A percentile compares a stretch with the other conserved stretches of the same genome.
Conservation (phyloP, 2,888 invertebrate species). For the Catonia carolina region DNA sequence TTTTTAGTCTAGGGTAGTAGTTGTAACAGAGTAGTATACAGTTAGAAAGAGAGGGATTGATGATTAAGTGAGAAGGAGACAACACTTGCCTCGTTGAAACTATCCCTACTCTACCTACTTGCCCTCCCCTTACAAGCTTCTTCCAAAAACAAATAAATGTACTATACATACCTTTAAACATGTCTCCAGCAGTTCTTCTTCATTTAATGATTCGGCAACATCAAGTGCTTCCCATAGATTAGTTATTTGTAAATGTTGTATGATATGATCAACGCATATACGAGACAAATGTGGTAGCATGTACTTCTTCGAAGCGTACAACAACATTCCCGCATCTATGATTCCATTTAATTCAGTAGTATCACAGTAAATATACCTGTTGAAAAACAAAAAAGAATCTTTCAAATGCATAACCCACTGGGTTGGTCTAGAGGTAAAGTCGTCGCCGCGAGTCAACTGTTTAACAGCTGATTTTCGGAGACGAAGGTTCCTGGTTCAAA, state of each 20-base stretch:
- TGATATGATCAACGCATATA: slow-evolving; percentile 49
- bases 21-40: no score
- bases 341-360: slow-evolving; percentile 49
- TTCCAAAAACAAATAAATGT: no score
- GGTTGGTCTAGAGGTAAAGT: no score
- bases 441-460: no score
- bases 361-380: slow-evolving; percentile 54
- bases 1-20: neutral
- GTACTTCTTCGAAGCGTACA: slow-evolving; percentile 61
- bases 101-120: no score
- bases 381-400: slow-evolving; percentile 7
- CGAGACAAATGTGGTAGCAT: slow-evolving; percentile 44
- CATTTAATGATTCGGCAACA: slow-evolving; percentile 53
- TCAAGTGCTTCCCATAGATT: slow-evolving; percentile 31
- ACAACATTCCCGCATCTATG: slow-evolving; percentile 54
- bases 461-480: no score
- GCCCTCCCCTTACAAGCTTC: no score
- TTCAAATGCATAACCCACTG: no score
- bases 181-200: slow-evolving; percentile 45
- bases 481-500: no score
- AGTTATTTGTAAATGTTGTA: slow-evolving; percentile 46
- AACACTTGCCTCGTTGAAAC: no score
- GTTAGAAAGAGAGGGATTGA: no score
- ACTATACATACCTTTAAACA: slow-evolving; percentile 44
- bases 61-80: neutral